phyloP scores from a whole-genome alignment of 2,888 invertebrate genomes.

The Leucoptera coffeella region DNA sequence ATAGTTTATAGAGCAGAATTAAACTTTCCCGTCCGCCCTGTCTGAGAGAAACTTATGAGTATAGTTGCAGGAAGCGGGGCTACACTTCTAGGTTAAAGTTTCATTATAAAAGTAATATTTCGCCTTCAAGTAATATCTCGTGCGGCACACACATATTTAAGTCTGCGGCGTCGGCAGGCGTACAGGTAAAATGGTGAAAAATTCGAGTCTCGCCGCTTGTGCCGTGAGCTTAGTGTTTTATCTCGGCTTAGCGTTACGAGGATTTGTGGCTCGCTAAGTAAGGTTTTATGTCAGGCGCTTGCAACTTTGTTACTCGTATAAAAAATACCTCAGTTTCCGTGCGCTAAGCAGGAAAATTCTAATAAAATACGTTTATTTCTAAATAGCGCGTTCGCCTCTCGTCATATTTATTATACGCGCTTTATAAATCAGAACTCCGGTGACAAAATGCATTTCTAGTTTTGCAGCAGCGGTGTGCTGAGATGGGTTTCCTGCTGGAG shows the following conservation, averaged over 20 bases:
- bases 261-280: conserved; percentile 51
- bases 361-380: too few species aligned
- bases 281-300: conserved; percentile 46
- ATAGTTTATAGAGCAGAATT: too few species aligned
- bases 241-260: conserved; percentile 51
- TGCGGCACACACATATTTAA: conserved; percentile 19
- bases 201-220: conserved; percentile 36
- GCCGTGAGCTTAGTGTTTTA: conserved; percentile 47
- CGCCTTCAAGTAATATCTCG: conserved; percentile 39
- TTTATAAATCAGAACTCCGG: too few species aligned
- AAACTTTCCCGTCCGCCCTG: too few species aligned
- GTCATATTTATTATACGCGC: too few species aligned
- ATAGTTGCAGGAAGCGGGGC: too few species aligned
- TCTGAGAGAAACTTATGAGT: too few species aligned
- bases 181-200: conserved; percentile 40
- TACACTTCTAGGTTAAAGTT: conserved; percentile 10
- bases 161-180: conserved; percentile 3
- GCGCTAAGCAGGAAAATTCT: too few species aligned
- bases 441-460: conserved; percentile 13
- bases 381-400: too few species aligned
- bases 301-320: conserved; percentile 36
- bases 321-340: too few species aligned
- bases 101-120: conserved; percentile 40
- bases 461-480: conserved; percentile 16
- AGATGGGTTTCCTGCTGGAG: conserved; percentile 23